Percentiles rank a stretch among this genome's conserved stretches.
These are phyloP conservation scores for Pemphredon lugubris DNA, from an alignment of 2,888 invertebrate genomes.

Conservation along the genomic window DNA sequence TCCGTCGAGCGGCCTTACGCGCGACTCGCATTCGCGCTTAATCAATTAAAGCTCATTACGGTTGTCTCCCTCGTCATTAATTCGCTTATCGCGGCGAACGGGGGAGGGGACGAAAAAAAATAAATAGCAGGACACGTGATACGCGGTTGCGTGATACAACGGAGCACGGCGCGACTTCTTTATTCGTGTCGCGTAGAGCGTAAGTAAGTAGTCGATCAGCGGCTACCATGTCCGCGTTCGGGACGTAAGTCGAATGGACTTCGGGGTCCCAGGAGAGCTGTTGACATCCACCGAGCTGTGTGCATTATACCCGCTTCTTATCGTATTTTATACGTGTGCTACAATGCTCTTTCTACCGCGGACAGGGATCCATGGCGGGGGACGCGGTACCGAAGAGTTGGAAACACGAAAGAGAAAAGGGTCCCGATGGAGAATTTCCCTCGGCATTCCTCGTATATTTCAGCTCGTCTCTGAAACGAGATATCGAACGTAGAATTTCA, in stretches of 20 bases:
- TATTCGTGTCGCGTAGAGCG: slow-evolving; percentile 63
- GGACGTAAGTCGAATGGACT: slow-evolving; percentile 23
- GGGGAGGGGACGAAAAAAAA: slow-evolving; percentile 15
- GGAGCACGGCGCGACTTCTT: slow-evolving; percentile 48
- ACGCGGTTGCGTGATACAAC: background rate
- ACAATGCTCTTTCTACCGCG: slow-evolving; percentile 41
- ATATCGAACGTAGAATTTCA: slow-evolving; percentile 18
- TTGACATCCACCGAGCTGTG: slow-evolving; percentile 66
- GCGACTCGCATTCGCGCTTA: slow-evolving; percentile 27
- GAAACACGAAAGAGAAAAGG: too few species aligned
- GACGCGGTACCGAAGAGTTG: too few species aligned
- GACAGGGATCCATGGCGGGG: too few species aligned
- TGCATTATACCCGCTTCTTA: slow-evolving; percentile 60
- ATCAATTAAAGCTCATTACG: slow-evolving; percentile 56
- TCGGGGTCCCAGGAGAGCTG: slow-evolving; percentile 67
- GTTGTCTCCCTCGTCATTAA: slow-evolving; percentile 41
- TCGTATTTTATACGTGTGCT: slow-evolving; percentile 45
- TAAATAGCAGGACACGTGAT: slow-evolving; percentile 22
- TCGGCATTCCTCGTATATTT: slow-evolving; percentile 15
- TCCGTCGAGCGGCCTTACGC: slow-evolving; percentile 37
- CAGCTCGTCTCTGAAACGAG: slow-evolving; percentile 31
- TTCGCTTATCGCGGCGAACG: slow-evolving; percentile 36
- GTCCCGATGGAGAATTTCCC: slow-evolving; percentile 20
- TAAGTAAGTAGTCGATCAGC: slow-evolving; percentile 59
- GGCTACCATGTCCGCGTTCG: slow-evolving; percentile 43